Conservation (phyloP, 2,113 vertebrate species). For the Saguinus imperator region DNA sequence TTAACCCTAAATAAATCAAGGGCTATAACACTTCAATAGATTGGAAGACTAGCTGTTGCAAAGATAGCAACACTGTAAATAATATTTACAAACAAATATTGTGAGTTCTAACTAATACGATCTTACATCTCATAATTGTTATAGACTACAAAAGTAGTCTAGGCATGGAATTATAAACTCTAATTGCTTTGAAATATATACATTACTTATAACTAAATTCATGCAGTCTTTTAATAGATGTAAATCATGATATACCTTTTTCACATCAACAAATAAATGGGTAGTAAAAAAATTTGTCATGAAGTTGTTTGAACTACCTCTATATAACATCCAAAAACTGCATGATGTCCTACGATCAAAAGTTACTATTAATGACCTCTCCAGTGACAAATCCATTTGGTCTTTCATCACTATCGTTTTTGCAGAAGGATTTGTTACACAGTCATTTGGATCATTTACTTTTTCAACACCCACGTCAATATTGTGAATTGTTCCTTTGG, state of each 20-base stretch:
- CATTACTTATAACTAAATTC: not conserved
- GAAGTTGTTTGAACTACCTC: not conserved
- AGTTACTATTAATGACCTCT: slow-evolving; percentile 40
- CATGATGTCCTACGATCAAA: not conserved
- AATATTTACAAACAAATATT: not conserved
- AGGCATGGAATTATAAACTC: not conserved
- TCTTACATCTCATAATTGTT: not conserved
- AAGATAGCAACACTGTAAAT: not conserved
- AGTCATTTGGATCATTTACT: slow-evolving; percentile 38
- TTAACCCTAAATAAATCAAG: not conserved
- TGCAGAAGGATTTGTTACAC: slow-evolving; percentile 24
- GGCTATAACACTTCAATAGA: not conserved
- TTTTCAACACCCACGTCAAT: slow-evolving; percentile 49
- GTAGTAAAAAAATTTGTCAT: not conserved
- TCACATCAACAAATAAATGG: not conserved
- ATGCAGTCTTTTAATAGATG: not conserved
- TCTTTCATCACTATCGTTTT: slow-evolving; percentile 25
- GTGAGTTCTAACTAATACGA: not conserved
- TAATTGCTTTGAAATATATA: not conserved
- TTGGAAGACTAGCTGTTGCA: not conserved
- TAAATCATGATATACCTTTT: not conserved
- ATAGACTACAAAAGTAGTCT: not conserved
- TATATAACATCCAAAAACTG: not conserved
- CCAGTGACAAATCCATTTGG: not conserved
- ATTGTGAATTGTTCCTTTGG: slow-evolving; percentile 52